Base-by-base conservation (phyloP, 1,140 invertebrate genomes). In the Lysiphlebus fabarum region DNA sequence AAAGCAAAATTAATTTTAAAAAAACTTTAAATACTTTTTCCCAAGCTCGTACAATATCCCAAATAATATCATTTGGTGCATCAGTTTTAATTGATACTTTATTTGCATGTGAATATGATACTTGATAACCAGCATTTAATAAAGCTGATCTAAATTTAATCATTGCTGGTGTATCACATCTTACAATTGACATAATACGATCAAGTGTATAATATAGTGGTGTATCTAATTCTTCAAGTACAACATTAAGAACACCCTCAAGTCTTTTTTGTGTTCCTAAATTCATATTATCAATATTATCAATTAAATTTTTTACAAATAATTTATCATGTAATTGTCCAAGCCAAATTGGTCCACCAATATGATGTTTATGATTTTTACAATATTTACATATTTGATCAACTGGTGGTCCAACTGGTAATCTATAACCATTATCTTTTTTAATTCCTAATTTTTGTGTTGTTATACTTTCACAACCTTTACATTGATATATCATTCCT, bases 271-370 rank as follows among this genome's bases (percentile, higher is more conserved):
- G 75, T 0, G 95, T 98, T 51, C 73, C 78, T 57, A 90, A 84
- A 41, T 62, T 70, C 59, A 10, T 70, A 61, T 57, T 73, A 53
- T 47, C 70, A 47, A 70, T 83, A 68, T 57, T 85, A 68, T 38
- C 78, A 62, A 55, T 67, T 58, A 71, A 65, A 70, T 67, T 67
- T 54, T 40, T 85, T 51, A 99, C 85, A 79, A 99, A 99, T 0
- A 81, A 71, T 56, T 78, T 72, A 69, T 93, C 83, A 73, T 98
- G 94, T 38, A 99, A 82, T 9, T 88, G 86, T 9, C 85, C 91
- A 6, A 87, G 85, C 94, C 96, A 99, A 61, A 99, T 89, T 1
- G 97, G 97, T 12, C 97, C 97, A 41, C 92, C 95, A 58, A 97
- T 76, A 70, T 90, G 86, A 79, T 90, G 86, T 51, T 78, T 80